Evolutionary conservation across 2,888 invertebrate genomes (phyloP).

Genomic region (Caenorhabditis panamensis): DNA sequence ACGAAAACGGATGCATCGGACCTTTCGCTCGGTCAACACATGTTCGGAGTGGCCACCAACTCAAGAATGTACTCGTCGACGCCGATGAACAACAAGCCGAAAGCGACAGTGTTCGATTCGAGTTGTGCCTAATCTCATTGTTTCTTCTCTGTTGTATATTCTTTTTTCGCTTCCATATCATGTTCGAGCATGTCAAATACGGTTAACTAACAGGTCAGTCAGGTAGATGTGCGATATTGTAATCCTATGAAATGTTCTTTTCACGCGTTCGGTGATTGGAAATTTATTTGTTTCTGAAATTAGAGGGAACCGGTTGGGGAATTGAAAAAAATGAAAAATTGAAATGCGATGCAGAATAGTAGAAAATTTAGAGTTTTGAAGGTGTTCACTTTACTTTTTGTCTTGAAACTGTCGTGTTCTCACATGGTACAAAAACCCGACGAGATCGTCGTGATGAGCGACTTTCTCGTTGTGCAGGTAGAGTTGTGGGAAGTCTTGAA

Average conservation of each 20-base stretch:
- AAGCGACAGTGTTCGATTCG: constrained; percentile 19
- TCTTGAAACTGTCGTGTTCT: constrained; percentile 54
- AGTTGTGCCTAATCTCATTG: constrained; percentile 26
- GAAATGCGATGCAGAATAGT: constrained; percentile 11
- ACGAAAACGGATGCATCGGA: constrained; percentile 33
- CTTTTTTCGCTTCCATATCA: constrained; percentile 4
- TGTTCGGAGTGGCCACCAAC: constrained; percentile 46
- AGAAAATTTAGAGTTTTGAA: constrained; percentile 12
- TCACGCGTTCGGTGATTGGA: no score
- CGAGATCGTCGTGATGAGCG: constrained; percentile 59
- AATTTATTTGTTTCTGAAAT: no score
- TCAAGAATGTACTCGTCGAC: constrained; percentile 34
- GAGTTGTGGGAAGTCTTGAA: constrained; percentile 61
- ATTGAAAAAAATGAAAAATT: constrained; percentile 28
- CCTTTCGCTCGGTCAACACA: constrained; percentile 40
- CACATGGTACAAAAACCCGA: constrained; percentile 68
- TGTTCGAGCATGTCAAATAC: constrained; percentile 43
- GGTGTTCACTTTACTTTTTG: constrained; percentile 28
- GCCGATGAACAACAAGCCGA: constrained; percentile 29
- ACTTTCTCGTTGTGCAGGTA: constrained; percentile 68
- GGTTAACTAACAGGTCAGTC: constrained; percentile 32
- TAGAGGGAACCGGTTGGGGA: constrained; percentile 44
- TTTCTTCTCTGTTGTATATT: constrained; percentile 8
- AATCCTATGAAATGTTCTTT: no score
- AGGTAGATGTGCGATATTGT: no score